Evolutionary conservation across 2,888 invertebrate species (phyloP).

Genomic region (Trachelus iudaicus): DNA sequence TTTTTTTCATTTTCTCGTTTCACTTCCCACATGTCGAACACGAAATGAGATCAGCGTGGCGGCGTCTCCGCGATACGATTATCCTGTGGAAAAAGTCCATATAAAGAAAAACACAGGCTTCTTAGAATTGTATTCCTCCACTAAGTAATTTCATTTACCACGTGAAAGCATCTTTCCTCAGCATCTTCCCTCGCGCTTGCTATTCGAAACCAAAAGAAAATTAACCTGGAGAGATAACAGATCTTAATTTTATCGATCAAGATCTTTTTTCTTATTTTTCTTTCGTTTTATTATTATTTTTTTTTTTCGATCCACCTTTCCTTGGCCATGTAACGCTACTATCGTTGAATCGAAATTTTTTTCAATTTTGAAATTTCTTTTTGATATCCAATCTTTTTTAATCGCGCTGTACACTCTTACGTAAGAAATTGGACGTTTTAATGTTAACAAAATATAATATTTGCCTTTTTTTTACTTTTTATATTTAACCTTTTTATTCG

Average conservation of each 20-base stretch:
- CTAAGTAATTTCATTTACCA: slow-evolving; percentile 1
- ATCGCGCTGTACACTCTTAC: neutral
- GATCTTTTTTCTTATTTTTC: too few relatives aligned
- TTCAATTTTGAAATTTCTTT: neutral
- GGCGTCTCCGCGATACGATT: neutral
- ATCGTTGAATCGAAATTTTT: too few relatives aligned
- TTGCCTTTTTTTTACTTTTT: neutral
- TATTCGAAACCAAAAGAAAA: neutral
- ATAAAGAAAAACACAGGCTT: neutral
- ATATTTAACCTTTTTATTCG: neutral
- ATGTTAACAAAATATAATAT: neutral
- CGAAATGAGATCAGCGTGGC: too few relatives aligned
- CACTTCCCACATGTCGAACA: too few relatives aligned
- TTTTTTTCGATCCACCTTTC: too few relatives aligned
- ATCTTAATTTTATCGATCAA: neutral
- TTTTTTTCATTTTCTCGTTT: too few relatives aligned
- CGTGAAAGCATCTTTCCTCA: neutral
- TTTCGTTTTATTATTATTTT: too few relatives aligned
- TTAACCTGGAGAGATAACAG: neutral
- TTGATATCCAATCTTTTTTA: too few relatives aligned
- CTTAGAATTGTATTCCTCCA: neutral
- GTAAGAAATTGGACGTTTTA: too few relatives aligned
- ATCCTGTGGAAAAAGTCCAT: neutral
- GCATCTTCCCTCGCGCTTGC: neutral
- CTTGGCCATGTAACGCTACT: too few relatives aligned